A percentile compares a stretch with the other conserved stretches of the same genome.
phyloP scores from a whole-genome alignment of 2,113 vertebrate genomes.

The Misgurnus anguillicaudatus region DNA sequence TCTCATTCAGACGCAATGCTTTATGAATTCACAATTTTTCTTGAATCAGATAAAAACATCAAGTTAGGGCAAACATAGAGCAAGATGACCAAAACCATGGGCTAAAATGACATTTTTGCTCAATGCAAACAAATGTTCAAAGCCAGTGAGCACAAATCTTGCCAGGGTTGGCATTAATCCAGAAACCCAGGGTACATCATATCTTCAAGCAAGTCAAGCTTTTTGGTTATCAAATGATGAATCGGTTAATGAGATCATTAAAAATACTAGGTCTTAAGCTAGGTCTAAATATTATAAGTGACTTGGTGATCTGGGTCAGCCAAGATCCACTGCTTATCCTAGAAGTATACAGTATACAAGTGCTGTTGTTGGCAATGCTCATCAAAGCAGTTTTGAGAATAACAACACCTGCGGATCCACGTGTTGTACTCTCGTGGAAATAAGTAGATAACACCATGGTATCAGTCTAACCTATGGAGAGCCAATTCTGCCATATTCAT shows the following conservation, averaged over 20 bases:
- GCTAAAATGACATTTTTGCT: slow-evolving; percentile 35
- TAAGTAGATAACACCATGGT: slow-evolving; percentile 20
- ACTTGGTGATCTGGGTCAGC: too few species aligned
- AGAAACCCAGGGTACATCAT: not conserved
- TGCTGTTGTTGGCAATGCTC: not conserved
- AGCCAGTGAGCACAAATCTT: not conserved
- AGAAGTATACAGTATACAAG: not conserved
- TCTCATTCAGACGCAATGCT: too few species aligned
- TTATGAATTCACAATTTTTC: not conserved
- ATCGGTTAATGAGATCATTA: not conserved
- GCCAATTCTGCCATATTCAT: too few species aligned
- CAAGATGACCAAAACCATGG: not conserved
- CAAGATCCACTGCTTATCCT: not conserved
- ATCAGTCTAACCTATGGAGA: slow-evolving; percentile 42
- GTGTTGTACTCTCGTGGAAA: not conserved
- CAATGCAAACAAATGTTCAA: slow-evolving; percentile 23
- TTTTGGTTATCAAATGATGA: not conserved
- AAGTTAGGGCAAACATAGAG: slow-evolving; percentile 21
- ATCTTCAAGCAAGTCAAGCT: not conserved
- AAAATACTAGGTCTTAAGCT: too few species aligned
- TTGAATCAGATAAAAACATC: slow-evolving; percentile 22
- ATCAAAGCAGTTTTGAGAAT: slow-evolving; percentile 22
- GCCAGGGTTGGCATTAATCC: not conserved
- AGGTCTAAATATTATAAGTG: too few species aligned
- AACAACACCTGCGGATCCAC: slow-evolving; percentile 38